Conservation (phyloP, 2,797 vertebrate species). For the Rhinophrynus dorsalis region DNA sequence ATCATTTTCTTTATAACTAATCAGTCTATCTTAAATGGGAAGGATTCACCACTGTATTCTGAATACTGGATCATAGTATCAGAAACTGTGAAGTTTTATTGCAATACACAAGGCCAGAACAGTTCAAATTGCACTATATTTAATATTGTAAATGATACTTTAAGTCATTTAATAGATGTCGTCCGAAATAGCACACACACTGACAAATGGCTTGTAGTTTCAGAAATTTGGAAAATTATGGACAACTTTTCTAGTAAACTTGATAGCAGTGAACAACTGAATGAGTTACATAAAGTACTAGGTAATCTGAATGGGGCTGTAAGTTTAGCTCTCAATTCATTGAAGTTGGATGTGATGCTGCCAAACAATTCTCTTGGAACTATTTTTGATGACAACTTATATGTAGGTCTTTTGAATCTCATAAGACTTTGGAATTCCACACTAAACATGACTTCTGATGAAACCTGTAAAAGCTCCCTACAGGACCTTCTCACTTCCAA, state of each 20-base stretch:
- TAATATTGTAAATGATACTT: constrained; percentile 3
- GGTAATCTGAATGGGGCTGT: constrained; percentile 46
- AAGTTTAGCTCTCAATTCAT: constrained; percentile 37
- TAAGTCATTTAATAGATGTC: constrained; percentile 5
- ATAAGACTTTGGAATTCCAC: constrained; percentile 1
- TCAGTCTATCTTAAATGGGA: neutral
- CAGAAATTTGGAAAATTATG: constrained; percentile 29
- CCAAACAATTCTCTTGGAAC: constrained; percentile 30
- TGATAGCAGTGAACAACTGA: constrained; percentile 48
- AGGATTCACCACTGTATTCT: neutral
- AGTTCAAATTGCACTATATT: constrained; percentile 14
- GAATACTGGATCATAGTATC: neutral
- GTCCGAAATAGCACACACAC: neutral
- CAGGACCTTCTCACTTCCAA: neutral
- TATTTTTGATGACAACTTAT: constrained; percentile 18
- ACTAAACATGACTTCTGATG: constrained; percentile 21
- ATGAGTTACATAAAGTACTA: constrained; percentile 48
- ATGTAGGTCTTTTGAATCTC: neutral
- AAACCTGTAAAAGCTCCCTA: constrained; percentile 22
- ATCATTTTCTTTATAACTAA: neutral
- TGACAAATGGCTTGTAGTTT: constrained; percentile 10
- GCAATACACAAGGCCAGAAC: neutral
- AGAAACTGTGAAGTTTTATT: constrained; percentile 21
- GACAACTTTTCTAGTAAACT: constrained; percentile 40
- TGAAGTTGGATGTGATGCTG: constrained; percentile 16